Conservation (phyloP, 2,797 vertebrate genomes). For the Fistularia tabacaria region DNA sequence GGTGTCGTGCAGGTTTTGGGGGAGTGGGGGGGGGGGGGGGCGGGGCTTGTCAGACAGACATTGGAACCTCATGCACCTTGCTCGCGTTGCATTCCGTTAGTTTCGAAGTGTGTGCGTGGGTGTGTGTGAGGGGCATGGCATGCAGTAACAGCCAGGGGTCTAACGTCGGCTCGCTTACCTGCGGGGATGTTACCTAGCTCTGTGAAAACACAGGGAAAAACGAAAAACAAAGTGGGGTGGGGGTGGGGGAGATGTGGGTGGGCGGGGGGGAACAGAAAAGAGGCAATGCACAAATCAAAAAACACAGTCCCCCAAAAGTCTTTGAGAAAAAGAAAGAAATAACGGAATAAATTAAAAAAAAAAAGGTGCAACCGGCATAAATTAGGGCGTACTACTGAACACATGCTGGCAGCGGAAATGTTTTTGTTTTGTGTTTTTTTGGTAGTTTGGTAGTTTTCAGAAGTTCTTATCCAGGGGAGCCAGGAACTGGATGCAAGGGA, state of each 20-base stretch:
- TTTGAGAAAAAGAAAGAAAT: conserved; percentile 2
- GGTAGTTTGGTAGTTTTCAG: neutral
- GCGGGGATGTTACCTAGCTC: conserved; percentile 94
- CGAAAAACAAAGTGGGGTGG: conserved; percentile 29
- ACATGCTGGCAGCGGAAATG: conserved; percentile 30
- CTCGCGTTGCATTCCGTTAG: conserved; percentile 67
- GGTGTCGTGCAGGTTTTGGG: conserved; percentile 15
- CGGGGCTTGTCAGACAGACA: conserved; percentile 52
- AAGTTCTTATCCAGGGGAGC: too few species aligned
- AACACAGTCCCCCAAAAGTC: conserved; percentile 72
- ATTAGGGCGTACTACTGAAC: conserved; percentile 38
- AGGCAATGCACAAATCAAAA: conserved; percentile 88
- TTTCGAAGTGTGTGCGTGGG: conserved; percentile 39
- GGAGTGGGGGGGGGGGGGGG: conserved; percentile 29
- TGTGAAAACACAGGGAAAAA: conserved; percentile 75
- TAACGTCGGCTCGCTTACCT: conserved; percentile 86
- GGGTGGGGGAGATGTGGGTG: too few species aligned
- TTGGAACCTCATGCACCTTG: conserved; percentile 74
- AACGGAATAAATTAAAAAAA: conserved; percentile 6
- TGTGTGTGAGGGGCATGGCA: conserved; percentile 76
- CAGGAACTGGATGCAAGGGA: too few species aligned
- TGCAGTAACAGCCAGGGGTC: conserved; percentile 82
- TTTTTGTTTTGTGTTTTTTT: too few species aligned
- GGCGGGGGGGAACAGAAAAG: conserved; percentile 67
- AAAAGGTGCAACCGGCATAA: conserved; percentile 40